Base-by-base conservation (phyloP, 2,888 invertebrate genomes). In the Marronus borbonicus region DNA sequence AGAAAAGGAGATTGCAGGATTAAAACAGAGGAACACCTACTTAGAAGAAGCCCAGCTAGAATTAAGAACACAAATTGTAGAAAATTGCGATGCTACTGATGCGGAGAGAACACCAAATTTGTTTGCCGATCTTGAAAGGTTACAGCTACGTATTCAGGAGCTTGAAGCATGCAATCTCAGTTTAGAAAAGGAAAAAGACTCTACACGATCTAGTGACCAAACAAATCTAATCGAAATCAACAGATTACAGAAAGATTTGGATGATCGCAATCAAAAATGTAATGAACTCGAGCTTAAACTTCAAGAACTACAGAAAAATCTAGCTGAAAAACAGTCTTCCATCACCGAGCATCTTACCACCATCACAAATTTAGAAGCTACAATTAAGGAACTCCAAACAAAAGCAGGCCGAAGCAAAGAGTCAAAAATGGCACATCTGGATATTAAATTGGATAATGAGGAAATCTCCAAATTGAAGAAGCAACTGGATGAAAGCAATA, bases 401-500 rank as follows among this genome's bases (percentile, higher is more conserved):
- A 89, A 90, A 68, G 86, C 92, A 84, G 90, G 91, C 4, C 91
- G 91, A 83, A 88, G 92, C 82, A 86, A 89, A 31, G 90, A 91
- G 5, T 17, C 24, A 82, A 91, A 92, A 82, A 83, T 39, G n/a
- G 49, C 52, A n/a, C 50, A 60, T 72, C 58, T 79, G 7, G 79
- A 79, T 62, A 52, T 76, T 2, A 78, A 79, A 50, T 85, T 84
- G 76, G 86, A 87, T 74, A 85, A 86, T 58, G 84, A 83, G 24
- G 89, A 89, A 81, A 82, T 89, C 0, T 86, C 88, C 49, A 90
- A 91, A 85, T 88, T 96, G 3, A 94, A 92, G 79, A 92, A 92
- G 82, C 94, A 95, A 85, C 89, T 95, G 72, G 94, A 95, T 79
- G 92, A 93, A 76, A 91, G 93, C 44, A 96, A 96, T 85, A 95